Evolutionary conservation across 2,113 vertebrate genomes (phyloP).

Genomic region (Phainopepla nitens): DNA sequence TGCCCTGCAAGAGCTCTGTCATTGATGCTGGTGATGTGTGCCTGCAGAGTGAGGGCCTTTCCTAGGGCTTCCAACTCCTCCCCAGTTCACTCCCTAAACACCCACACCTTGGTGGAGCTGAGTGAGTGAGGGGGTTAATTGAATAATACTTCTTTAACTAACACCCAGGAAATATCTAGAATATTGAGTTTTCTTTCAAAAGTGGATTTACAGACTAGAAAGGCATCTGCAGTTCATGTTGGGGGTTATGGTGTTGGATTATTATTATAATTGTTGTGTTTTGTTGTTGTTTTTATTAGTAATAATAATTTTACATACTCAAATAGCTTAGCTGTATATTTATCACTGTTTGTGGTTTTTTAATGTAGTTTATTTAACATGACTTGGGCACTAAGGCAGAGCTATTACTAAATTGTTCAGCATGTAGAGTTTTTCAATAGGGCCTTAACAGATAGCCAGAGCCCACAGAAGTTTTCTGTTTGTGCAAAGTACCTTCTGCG

Average conservation of each 20-base stretch:
- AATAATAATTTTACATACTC: not conserved
- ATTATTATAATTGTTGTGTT: not conserved
- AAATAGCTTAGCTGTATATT: not conserved
- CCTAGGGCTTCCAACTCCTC: not conserved
- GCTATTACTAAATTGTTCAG: not conserved
- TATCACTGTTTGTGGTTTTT: not conserved
- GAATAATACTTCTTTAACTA: not conserved
- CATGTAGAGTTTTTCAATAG: not conserved
- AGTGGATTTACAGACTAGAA: not conserved
- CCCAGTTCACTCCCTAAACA: not conserved
- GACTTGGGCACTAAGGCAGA: not conserved
- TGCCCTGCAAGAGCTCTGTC: not conserved
- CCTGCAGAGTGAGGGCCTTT: fast-evolving
- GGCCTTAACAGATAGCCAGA: not conserved
- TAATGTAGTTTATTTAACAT: not conserved
- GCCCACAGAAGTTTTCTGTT: not conserved
- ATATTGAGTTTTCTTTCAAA: not conserved
- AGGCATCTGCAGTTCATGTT: not conserved
- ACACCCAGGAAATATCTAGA: not conserved
- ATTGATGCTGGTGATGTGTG: not conserved
- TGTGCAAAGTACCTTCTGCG: not conserved
- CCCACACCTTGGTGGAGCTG: not conserved
- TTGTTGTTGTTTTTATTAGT: not conserved
- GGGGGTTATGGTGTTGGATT: not conserved
- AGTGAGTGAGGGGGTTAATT: not conserved